phyloP scores from a whole-genome alignment of 2,888 invertebrate genomes.

The Hanleya hanleyi region DNA sequence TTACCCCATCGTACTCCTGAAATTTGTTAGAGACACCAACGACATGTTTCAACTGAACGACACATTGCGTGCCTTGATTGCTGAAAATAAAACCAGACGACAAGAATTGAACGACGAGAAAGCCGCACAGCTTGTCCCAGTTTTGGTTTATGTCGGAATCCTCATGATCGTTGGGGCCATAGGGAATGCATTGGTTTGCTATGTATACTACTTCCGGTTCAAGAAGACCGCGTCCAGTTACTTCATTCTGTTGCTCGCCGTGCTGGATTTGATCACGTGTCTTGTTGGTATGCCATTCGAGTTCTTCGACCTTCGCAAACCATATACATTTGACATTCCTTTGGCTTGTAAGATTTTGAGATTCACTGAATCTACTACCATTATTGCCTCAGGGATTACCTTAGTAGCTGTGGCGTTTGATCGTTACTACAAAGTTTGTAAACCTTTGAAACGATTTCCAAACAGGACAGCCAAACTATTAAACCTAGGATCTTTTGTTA shows the following conservation, averaged over 20 bases:
- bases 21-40: too few species aligned
- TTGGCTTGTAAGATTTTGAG: conserved; percentile 61
- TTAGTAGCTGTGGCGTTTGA: conserved; percentile 64
- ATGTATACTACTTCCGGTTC: conserved; percentile 56
- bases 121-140: conserved; percentile 57
- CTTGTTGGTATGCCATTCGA: conserved; percentile 66
- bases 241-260: conserved; percentile 61
- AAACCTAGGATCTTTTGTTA: conserved; percentile 49
- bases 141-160: conserved; percentile 57
- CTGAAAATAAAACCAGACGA: conserved; percentile 14
- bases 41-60: not conserved
- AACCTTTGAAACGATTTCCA: conserved; percentile 56
- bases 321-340: conserved; percentile 62
- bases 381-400: conserved; percentile 61
- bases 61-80: not conserved
- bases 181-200: conserved; percentile 59
- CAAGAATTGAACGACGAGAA: conserved; percentile 54
- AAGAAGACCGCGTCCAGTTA: conserved; percentile 61
- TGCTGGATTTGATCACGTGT: conserved; percentile 64
- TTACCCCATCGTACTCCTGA: too few species aligned
- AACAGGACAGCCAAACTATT: conserved; percentile 54
- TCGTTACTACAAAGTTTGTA: conserved; percentile 60
- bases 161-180: conserved; percentile 58
- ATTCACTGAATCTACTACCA: conserved; percentile 61
- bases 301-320: conserved; percentile 61